phyloP scores from a whole-genome alignment of 2,113 vertebrate species.

The Chloropsis cyanopogon region DNA sequence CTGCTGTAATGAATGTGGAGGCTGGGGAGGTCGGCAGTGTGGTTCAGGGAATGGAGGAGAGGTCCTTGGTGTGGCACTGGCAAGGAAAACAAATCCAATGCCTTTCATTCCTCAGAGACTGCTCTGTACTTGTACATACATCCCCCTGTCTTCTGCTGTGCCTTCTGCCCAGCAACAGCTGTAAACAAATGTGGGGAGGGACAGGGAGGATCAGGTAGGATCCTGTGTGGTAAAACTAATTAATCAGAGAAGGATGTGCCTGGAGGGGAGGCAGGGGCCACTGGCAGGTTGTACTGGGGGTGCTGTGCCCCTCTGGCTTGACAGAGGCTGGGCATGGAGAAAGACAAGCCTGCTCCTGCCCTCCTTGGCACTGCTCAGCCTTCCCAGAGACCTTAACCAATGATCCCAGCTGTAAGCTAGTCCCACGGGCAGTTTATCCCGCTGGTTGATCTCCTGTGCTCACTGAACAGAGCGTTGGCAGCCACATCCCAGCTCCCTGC shows the following conservation, averaged over 20 bases:
- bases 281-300: not conserved
- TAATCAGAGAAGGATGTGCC: not conserved
- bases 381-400: not conserved
- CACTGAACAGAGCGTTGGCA: not conserved
- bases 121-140: not conserved
- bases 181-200: not conserved
- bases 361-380: not conserved
- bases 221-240: not conserved
- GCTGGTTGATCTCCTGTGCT: not conserved
- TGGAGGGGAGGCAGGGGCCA: not conserved
- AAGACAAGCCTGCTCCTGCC: not conserved
- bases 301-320: not conserved
- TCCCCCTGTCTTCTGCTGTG: not conserved
- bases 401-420: not conserved
- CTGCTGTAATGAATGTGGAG: not conserved
- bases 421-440: not conserved
- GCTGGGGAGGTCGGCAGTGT: accelerated
- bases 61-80: not conserved
- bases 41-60: not conserved
- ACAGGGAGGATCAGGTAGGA: not conserved
- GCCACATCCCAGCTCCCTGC: not conserved
- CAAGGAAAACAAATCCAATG: not conserved
- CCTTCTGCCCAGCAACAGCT: not conserved
- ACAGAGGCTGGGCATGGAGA: not conserved
- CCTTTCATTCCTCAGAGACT: not conserved